A percentile compares a stretch with the other conserved stretches of the same genome.
These are phyloP conservation scores for Tympanoctomys barrerae DNA, from an alignment of 2,797 vertebrate species.

Conservation along the genomic window DNA sequence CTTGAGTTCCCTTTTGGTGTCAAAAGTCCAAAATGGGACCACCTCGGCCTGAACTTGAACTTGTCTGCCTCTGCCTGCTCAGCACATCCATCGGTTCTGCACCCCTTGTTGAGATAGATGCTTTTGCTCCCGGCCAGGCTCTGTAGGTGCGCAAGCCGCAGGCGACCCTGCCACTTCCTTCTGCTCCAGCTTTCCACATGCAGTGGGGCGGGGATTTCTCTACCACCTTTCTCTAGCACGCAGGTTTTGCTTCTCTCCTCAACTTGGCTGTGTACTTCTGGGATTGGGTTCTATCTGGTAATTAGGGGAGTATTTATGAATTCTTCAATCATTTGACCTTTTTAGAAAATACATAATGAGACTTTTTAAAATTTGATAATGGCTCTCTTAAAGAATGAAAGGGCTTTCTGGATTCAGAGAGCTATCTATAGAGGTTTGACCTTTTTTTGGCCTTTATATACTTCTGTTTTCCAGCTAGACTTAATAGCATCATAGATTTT, in stretches of 20 bases:
- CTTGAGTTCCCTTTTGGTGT: not conserved
- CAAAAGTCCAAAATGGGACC: not conserved
- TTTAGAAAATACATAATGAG: not conserved
- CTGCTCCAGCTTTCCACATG: not conserved
- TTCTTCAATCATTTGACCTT: not conserved
- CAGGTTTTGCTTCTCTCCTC: not conserved
- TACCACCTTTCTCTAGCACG: not conserved
- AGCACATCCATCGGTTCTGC: not conserved
- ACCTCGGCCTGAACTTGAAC: not conserved
- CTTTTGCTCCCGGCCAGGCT: not conserved
- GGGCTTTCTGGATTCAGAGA: conserved; percentile 49
- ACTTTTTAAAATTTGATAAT: not conserved
- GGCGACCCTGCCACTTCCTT: no score
- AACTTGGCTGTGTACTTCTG: not conserved
- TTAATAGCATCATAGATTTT: not conserved
- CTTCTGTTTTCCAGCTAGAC: not conserved
- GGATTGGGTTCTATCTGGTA: not conserved
- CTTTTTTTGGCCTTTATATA: not conserved
- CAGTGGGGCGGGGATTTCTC: not conserved
- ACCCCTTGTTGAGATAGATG: not conserved
- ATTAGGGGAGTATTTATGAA: not conserved
- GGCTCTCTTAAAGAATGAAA: not conserved
- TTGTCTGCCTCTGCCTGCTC: not conserved
- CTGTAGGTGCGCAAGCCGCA: not conserved
- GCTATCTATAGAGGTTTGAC: not conserved